A percentile compares a stretch with the other conserved stretches of the same genome.
phyloP scores from a whole-genome alignment of 2,797 vertebrate genomes.

The Harpagifer antarcticus region DNA sequence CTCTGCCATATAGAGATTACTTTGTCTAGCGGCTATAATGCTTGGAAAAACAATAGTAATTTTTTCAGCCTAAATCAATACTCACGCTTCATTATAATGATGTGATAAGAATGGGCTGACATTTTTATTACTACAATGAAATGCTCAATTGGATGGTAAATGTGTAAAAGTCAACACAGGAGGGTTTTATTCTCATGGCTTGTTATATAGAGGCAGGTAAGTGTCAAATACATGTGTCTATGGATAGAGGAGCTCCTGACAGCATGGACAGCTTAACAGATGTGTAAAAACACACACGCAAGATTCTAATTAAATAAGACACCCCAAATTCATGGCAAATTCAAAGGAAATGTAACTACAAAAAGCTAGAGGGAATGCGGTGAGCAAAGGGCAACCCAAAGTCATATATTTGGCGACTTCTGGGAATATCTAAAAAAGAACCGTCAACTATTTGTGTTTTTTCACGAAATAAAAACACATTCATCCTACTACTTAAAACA shows the following conservation, averaged over 20 bases:
- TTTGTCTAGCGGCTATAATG: neutral
- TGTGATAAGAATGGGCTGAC: slow-evolving; percentile 12
- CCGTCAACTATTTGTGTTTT: too few species aligned
- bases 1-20: neutral
- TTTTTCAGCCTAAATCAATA: slow-evolving; percentile 22
- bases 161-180: neutral
- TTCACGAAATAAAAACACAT: too few species aligned
- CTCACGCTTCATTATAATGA: slow-evolving; percentile 5
- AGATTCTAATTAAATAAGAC: too few species aligned
- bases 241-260: slow-evolving; percentile 25
- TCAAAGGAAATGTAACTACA: too few species aligned
- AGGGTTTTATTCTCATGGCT: slow-evolving; percentile 1
- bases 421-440: too few species aligned
- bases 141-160: slow-evolving; percentile 2
- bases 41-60: neutral
- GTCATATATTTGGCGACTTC: too few species aligned
- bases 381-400: too few species aligned
- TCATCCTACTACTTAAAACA: too few species aligned
- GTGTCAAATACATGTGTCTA: slow-evolving; percentile 27
- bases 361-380: too few species aligned
- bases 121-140: slow-evolving; percentile 28
- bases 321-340: too few species aligned
- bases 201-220: slow-evolving; percentile 7
- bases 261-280: slow-evolving; percentile 38
- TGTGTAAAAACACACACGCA: slow-evolving; percentile 20